Evolutionary conservation across 2,888 invertebrate species (phyloP), one percentile per base, ranked within the genome.

Genomic region (Stenichneumon culpator): DNA sequence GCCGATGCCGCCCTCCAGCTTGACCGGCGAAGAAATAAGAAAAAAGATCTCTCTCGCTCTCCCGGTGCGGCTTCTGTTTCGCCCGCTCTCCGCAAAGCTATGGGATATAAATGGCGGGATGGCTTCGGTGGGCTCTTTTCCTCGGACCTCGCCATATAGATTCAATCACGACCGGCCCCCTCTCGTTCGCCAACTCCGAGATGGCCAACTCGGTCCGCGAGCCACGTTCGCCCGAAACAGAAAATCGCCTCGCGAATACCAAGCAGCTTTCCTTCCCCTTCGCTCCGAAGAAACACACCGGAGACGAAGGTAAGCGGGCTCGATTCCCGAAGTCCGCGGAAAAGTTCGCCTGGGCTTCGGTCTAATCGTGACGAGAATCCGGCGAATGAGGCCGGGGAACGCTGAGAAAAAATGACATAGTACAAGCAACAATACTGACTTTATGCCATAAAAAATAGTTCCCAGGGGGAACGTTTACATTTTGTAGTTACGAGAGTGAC

Each of bases 161-260:
- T 88, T 88, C 88, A 88, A 88, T 88, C 88, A 88, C 87, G 82
- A 87, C 85, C 78, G 80, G 80, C 81, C 67, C 50, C 68, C 60
- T 57, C 65, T 32, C 60, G 28, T 75, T 50, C 44, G 14, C 67
- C 19, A 39, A 4, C 63, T 44, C 28, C 73, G 47, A 73, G 70
- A 63, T 9, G 80, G 77, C 78, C 52, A 36, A 77, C 28, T 16
- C 7, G 32, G 80, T 60, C 57, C 19, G 70, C 70, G 77, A 52
- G 67, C 72, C 54, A 47, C 50, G 36, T 39, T 60, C 52, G 52
- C 44, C 32, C 79, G 79, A 79, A 82, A 84, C 74, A 70, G 87
- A 86, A 89, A 88, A 87, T 90, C 91, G 89, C 89, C 86, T 87
- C 80, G 82, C 87, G 92, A 92, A 93, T 93, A 92, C 90, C 89